Base-by-base conservation (phyloP, 1,140 invertebrate species). In the Bombus sylvicola region DNA sequence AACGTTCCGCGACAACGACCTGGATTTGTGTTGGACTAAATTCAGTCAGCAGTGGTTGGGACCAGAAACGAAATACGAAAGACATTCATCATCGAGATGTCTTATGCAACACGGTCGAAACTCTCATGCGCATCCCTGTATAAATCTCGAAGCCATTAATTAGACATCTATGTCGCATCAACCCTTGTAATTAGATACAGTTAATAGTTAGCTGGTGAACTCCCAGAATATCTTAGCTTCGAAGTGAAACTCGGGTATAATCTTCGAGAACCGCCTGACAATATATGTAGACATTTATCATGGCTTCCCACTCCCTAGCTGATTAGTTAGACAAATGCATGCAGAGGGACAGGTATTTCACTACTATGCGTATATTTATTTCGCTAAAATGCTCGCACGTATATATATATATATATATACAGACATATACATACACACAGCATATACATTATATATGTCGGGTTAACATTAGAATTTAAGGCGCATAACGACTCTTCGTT, bases 101-200 rank as follows among this genome's bases (percentile, higher is more conserved):
- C 92, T 94, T 93, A 92, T 93, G 94, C 94, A 95, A 94, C 93
- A 93, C 91, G 90, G 92, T 90, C 83, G 88, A 92, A 92, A 89
- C 85, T 84, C 91, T 95, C 92, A 93, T 89, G 94, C 91, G 93
- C 94, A 94, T 93, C 92, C 93, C 92, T 91, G 92, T 94, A 93
- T 94, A 94, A 94, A 95, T 95, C 93, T 94, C 88, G 74, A 83
- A 91, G 92, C 93, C 94, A 95, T 95, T 95, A 95, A 95, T 95
- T 95, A 95, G 91, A 90, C 92, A 95, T 95, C 94, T 92, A 93
- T 92, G 94, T 93, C 92, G 94, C 94, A 92, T 93, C 92, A 91
- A 91, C 89, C 92, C 93, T 94, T 95, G 94, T 95, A 95, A 94
- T 95, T 95, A 95, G 94, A 95, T 95, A 93, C 94, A 94, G 93